These are phyloP conservation scores for Xenotilapia caudafasciata DNA, from an alignment of 2,113 vertebrate species.

Conservation along the genomic window DNA sequence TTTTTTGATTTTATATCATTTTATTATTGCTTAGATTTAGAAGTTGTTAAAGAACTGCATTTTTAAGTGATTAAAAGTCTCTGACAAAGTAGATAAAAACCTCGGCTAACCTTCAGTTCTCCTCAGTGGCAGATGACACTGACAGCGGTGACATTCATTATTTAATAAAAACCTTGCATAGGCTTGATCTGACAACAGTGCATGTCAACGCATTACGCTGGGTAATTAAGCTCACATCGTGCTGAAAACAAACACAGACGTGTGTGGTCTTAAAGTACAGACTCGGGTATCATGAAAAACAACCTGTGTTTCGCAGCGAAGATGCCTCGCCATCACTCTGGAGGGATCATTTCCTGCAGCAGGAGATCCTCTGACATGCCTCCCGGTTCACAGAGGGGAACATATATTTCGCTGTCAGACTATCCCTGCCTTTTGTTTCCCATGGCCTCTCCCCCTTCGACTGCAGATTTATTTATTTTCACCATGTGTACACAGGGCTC, in stretches of 20 bases:
- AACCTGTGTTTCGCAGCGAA: background rate
- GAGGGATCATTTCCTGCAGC: background rate
- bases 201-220: background rate
- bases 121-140: background rate
- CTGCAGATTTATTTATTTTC: background rate
- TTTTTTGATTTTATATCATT: rapidly evolving
- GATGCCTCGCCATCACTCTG: background rate
- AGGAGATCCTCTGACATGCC: background rate
- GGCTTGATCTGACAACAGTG: background rate
- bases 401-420: background rate
- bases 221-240: background rate
- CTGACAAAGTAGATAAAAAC: background rate
- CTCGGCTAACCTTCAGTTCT: background rate
- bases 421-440: background rate
- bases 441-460: background rate
- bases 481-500: background rate
- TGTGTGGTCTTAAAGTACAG: background rate
- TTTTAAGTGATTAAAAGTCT: background rate
- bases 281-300: background rate
- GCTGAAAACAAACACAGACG: background rate
- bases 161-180: background rate
- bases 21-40: background rate
- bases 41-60: background rate
- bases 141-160: background rate
- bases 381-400: background rate